A percentile compares a stretch with the other conserved stretches of the same genome.
Evolutionary conservation across 2,888 invertebrate genomes (phyloP).

Genomic region (Apocheima hispidaria): DNA sequence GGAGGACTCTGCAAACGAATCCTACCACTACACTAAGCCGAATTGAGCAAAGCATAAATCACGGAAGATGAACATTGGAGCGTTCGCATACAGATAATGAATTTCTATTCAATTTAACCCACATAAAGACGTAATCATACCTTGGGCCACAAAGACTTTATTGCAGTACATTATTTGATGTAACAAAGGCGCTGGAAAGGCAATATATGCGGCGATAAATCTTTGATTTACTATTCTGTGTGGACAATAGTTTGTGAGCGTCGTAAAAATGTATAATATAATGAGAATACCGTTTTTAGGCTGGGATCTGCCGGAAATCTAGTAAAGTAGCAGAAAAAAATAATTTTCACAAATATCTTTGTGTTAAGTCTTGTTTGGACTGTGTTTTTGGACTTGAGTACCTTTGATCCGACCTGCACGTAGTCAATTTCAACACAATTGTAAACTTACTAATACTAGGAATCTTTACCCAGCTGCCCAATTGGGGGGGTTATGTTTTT

Average conservation of each 20-base stretch:
- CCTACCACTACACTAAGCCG: not conserved
- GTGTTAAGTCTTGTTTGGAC: too few species aligned
- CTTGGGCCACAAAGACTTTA: slow-evolving; percentile 46
- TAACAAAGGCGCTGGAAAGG: slow-evolving; percentile 40
- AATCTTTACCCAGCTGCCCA: too few species aligned
- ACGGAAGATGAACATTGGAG: too few species aligned
- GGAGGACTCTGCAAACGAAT: too few species aligned
- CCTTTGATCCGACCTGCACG: too few species aligned
- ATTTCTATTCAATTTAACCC: slow-evolving; percentile 40
- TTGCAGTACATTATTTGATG: slow-evolving; percentile 49
- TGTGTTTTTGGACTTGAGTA: too few species aligned
- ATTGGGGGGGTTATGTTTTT: too few species aligned
- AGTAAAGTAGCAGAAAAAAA: not conserved
- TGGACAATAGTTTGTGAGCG: slow-evolving; percentile 45
- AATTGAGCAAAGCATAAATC: not conserved
- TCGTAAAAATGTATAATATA: slow-evolving; percentile 38
- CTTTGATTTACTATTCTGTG: slow-evolving; percentile 46
- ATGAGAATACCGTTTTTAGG: slow-evolving; percentile 26
- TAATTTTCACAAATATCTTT: not conserved
- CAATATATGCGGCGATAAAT: slow-evolving; percentile 45
- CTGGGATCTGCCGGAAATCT: not conserved
- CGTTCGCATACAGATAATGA: slow-evolving; percentile 38
- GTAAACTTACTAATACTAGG: too few species aligned
- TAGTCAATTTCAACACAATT: too few species aligned
- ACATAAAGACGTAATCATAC: slow-evolving; percentile 33